Conservation (phyloP, 2,888 invertebrate genomes). For the Agonopterix heracliana region DNA sequence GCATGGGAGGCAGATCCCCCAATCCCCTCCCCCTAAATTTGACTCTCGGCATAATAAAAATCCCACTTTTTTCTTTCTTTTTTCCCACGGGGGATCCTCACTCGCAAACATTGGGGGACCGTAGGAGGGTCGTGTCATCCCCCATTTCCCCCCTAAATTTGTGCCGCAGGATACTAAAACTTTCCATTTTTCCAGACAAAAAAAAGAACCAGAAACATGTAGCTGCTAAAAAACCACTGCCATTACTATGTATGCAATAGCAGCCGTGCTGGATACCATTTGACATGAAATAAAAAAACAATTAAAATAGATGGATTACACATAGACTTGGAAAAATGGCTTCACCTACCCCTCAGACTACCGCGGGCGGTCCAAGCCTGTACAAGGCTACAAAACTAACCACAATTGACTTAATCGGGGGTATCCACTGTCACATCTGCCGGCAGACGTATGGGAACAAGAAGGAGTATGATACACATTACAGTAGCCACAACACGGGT, state of each 20-base stretch:
- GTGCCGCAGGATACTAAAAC: neutral
- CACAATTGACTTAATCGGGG: conserved; percentile 62
- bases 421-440: conserved; percentile 76
- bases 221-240: conserved; percentile 35
- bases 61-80: too few relatives aligned
- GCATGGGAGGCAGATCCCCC: too few relatives aligned
- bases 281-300: conserved; percentile 38
- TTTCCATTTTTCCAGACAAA: conserved; percentile 38
- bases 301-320: conserved; percentile 58
- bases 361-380: neutral
- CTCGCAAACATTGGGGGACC: too few relatives aligned
- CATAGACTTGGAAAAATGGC: conserved; percentile 45
- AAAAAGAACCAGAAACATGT: conserved; percentile 47
- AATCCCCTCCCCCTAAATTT: too few relatives aligned
- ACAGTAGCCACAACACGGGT: conserved; percentile 47
- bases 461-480: conserved; percentile 73
- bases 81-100: too few relatives aligned
- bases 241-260: conserved; percentile 52
- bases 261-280: conserved; percentile 39
- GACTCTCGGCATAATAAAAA: too few relatives aligned
- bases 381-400: conserved; percentile 38
- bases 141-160: neutral
- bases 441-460: conserved; percentile 65
- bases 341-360: conserved; percentile 23
- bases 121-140: too few relatives aligned